Evolutionary conservation across 2,888 invertebrate species (phyloP).

Genomic region (Cistogaster globosa): DNA sequence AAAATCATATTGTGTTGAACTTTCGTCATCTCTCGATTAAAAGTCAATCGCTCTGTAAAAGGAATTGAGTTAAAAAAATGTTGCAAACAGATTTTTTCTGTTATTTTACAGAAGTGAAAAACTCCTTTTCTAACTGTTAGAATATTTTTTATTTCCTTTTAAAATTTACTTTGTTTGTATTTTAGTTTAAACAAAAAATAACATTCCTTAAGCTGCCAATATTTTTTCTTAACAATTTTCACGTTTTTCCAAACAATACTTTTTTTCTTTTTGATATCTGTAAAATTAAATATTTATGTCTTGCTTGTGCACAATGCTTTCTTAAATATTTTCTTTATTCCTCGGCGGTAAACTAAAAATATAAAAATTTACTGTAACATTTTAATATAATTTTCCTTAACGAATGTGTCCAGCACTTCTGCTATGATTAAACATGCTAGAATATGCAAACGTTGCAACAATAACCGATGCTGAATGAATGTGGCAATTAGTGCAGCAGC

Average conservation of each 20-base stretch:
- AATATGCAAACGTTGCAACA: slow-evolving; percentile 52
- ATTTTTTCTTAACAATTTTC: background rate
- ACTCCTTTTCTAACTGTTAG: too few relatives aligned
- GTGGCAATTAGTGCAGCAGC: slow-evolving; percentile 10
- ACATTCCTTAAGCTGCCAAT: background rate
- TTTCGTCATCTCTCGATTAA: too few relatives aligned
- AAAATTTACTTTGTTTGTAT: too few relatives aligned
- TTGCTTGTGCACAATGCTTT: background rate
- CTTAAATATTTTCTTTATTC: background rate
- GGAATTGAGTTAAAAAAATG: too few relatives aligned
- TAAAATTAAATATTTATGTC: slow-evolving; percentile 19
- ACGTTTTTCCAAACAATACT: background rate
- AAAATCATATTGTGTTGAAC: too few relatives aligned
- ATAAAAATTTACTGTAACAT: slow-evolving; percentile 53
- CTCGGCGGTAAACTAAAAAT: background rate
- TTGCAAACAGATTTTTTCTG: too few relatives aligned
- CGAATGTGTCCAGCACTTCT: slow-evolving; percentile 52
- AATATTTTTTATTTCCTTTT: too few relatives aligned
- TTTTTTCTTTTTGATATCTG: background rate
- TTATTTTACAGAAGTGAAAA: too few relatives aligned
- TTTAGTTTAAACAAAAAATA: too few relatives aligned
- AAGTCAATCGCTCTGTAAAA: too few relatives aligned
- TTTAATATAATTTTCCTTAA: slow-evolving; percentile 67
- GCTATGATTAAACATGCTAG: slow-evolving; percentile 26
- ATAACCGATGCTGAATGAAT: background rate